Evolutionary conservation across 2,113 vertebrate genomes (phyloP).

Genomic region (Trematocara zebra): DNA sequence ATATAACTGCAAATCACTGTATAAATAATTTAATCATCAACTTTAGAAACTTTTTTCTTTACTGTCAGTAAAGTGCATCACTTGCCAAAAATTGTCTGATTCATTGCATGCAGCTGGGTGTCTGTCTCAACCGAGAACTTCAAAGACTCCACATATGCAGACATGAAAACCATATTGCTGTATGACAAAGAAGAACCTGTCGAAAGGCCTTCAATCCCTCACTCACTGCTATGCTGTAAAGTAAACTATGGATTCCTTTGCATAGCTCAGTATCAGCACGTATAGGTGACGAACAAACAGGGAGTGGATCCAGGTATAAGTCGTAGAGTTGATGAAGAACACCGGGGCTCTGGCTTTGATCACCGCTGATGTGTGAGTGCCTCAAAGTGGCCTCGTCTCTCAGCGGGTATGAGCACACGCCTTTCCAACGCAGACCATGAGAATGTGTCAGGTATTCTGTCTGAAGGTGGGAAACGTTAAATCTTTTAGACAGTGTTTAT

Average conservation of each 20-base stretch:
- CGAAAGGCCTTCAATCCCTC: slow-evolving; percentile 33
- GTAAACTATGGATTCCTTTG: slow-evolving; percentile 31
- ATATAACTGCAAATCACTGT: slow-evolving; percentile 34
- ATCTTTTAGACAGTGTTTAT: slow-evolving; percentile 35
- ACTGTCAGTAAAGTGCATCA: not conserved
- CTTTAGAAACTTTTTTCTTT: not conserved
- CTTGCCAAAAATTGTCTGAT: slow-evolving; percentile 14
- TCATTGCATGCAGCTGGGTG: slow-evolving; percentile 46
- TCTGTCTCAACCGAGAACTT: slow-evolving; percentile 16
- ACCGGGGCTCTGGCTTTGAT: slow-evolving; percentile 53
- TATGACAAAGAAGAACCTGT: slow-evolving; percentile 28
- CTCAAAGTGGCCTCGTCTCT: slow-evolving; percentile 50
- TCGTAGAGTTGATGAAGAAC: slow-evolving; percentile 43
- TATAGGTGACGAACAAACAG: slow-evolving; percentile 21
- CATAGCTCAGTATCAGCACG: slow-evolving; percentile 28
- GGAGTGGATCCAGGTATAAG: slow-evolving; percentile 21
- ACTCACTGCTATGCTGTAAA: slow-evolving; percentile 2
- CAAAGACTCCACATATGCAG: slow-evolving; percentile 32
- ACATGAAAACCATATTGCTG: slow-evolving; percentile 12
- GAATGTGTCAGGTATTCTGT: slow-evolving; percentile 33
- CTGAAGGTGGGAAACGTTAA: slow-evolving; percentile 33
- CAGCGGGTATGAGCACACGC: slow-evolving; percentile 26
- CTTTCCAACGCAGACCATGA: not conserved
- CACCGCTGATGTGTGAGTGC: slow-evolving; percentile 28
- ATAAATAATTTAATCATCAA: slow-evolving; percentile 50